Conservation (phyloP, 2,888 invertebrate species). For the Villa cingulata region DNA sequence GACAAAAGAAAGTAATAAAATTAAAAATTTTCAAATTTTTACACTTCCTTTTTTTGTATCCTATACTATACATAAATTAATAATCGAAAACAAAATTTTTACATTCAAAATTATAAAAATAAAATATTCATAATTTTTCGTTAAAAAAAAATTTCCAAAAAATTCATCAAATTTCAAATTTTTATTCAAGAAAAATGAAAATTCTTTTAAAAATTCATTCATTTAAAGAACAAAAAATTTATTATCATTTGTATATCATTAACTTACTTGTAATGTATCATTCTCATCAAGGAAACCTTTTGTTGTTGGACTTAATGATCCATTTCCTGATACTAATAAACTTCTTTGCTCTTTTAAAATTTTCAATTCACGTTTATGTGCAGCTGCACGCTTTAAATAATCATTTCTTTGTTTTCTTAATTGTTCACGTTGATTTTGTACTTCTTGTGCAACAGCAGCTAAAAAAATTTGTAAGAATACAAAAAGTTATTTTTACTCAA, state of each 20-base stretch:
- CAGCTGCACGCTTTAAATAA: conserved; percentile 59
- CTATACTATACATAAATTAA: no score
- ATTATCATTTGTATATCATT: no score
- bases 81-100: no score
- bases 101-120: no score
- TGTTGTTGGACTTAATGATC: conserved; percentile 59
- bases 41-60: not conserved
- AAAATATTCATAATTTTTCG: no score
- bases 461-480: no score
- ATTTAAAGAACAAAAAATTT: no score
- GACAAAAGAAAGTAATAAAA: not conserved
- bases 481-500: not conserved
- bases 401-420: conserved; percentile 68
- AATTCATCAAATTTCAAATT: no score
- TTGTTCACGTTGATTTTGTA: conserved; percentile 68
- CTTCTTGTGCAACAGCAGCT: conserved; percentile 64
- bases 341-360: conserved; percentile 64
- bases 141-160: not conserved
- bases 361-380: conserved; percentile 63
- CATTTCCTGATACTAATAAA: conserved; percentile 47
- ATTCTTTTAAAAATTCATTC: no score
- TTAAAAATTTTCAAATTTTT: not conserved
- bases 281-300: conserved; percentile 70
- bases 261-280: conserved; percentile 65
- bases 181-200: no score